phyloP scores from a whole-genome alignment of 2,888 invertebrate genomes.

The Perdita meconis region DNA sequence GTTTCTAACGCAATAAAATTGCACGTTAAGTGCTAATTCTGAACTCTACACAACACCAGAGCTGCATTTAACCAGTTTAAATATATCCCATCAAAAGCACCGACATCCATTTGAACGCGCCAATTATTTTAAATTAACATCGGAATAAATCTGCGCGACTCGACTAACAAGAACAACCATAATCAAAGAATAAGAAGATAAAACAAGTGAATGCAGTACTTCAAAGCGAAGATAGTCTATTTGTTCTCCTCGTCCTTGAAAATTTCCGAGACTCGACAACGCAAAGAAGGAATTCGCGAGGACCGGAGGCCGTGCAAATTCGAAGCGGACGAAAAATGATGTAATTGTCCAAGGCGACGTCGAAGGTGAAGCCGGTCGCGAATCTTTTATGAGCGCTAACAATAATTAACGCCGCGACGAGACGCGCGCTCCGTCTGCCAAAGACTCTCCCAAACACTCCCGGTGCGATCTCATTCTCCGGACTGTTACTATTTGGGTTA shows the following conservation, averaged over 20 bases:
- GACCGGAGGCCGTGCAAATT: not conserved
- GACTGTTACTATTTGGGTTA: not conserved
- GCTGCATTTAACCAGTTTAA: too few relatives aligned
- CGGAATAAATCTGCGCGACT: not conserved
- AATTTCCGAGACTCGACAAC: not conserved
- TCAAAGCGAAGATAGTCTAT: slow-evolving; percentile 12
- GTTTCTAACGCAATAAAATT: too few relatives aligned
- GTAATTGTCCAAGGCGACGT: slow-evolving; percentile 9
- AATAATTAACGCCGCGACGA: slow-evolving; percentile 27
- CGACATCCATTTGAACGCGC: too few relatives aligned
- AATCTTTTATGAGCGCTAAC: slow-evolving; percentile 5
- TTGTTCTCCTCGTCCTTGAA: slow-evolving; percentile 42
- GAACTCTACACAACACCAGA: too few relatives aligned
- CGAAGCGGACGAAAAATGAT: slow-evolving; percentile 6
- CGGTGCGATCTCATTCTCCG: not conserved
- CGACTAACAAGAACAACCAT: not conserved
- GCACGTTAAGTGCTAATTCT: too few relatives aligned
- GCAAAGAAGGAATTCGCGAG: not conserved
- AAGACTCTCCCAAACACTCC: not conserved
- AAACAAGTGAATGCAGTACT: not conserved
- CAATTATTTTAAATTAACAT: not conserved
- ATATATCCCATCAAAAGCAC: too few relatives aligned
- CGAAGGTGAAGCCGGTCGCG: not conserved
- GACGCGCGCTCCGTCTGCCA: not conserved
- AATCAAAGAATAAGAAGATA: not conserved